phyloP scores from a whole-genome alignment of 53 echinoderm and acorn worm species.

The Arbacia lixula region DNA sequence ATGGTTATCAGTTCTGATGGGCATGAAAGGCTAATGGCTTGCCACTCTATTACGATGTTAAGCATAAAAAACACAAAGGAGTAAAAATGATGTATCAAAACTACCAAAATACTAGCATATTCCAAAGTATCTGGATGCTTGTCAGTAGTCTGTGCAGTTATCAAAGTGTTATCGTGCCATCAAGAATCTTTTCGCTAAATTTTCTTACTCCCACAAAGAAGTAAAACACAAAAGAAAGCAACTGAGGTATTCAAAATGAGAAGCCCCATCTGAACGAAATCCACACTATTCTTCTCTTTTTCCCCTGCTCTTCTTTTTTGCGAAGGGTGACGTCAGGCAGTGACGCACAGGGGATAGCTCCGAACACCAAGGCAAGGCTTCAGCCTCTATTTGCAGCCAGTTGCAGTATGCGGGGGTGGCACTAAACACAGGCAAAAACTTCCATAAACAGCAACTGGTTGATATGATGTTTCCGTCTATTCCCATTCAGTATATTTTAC shows the following conservation, averaged over 20 bases:
- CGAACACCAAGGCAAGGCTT: slow-evolving; percentile 50
- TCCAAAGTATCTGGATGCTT: no score
- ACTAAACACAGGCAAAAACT: slow-evolving; percentile 33
- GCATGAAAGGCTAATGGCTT: no score
- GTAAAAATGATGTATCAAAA: no score
- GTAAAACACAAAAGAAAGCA: slow-evolving; percentile 3
- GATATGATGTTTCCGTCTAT: slow-evolving; percentile 48
- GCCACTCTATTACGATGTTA: no score
- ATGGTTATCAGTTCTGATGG: no score
- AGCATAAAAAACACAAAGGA: no score
- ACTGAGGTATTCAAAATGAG: slow-evolving; percentile 2
- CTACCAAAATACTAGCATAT: no score
- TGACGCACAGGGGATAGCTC: slow-evolving; percentile 57
- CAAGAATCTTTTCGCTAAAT: no score
- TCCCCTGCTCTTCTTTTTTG: not conserved
- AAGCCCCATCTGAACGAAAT: slow-evolving; percentile 11
- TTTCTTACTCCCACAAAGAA: no score
- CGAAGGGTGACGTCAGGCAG: slow-evolving; percentile 40
- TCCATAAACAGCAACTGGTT: slow-evolving; percentile 50
- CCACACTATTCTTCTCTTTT: slow-evolving; percentile 11
- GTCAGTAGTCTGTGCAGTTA: no score
- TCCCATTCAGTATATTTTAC: slow-evolving; percentile 15
- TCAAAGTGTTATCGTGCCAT: no score
- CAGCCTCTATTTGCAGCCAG: slow-evolving; percentile 36
- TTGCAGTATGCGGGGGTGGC: slow-evolving; percentile 44